Evolutionary conservation across 2,113 vertebrate species (phyloP).

Genomic region (Gymnocephalus cernua): DNA sequence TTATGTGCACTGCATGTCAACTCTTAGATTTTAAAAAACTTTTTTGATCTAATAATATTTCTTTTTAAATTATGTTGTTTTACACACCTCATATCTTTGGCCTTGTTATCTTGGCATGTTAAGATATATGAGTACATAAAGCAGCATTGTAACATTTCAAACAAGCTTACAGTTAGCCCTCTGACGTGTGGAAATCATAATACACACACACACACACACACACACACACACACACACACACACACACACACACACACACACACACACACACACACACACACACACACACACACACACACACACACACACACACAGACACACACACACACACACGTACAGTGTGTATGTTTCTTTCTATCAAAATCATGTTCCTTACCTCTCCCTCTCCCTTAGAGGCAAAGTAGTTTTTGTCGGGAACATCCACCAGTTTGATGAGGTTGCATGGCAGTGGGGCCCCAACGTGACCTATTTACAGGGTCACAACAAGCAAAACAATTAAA

Average conservation of each 20-base stretch:
- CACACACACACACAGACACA: not conserved
- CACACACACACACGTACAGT: not conserved
- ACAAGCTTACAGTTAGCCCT: not conserved
- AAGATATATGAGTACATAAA: not conserved
- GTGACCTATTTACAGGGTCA: constrained; percentile 85
- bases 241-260: not conserved
- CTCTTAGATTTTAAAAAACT: not conserved
- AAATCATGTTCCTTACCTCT: constrained; percentile 85
- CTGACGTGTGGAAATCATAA: not conserved
- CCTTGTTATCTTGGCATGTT: not conserved
- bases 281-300: no score
- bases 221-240: not conserved
- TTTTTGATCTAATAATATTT: not conserved
- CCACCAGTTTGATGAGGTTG: constrained; percentile 94
- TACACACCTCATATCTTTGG: no score
- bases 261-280: not conserved
- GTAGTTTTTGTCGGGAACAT: constrained; percentile 97
- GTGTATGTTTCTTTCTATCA: not conserved
- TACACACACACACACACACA: no score
- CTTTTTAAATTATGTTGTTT: not conserved
- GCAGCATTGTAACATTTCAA: not conserved
- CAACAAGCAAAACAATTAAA: not conserved
- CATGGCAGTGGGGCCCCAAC: constrained; percentile 97
- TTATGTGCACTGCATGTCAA: not conserved
- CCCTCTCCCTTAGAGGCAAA: constrained; percentile 95